These are phyloP conservation scores for Microtus ochrogaster DNA, from an alignment of 2,113 vertebrate species.

Conservation along the genomic window DNA sequence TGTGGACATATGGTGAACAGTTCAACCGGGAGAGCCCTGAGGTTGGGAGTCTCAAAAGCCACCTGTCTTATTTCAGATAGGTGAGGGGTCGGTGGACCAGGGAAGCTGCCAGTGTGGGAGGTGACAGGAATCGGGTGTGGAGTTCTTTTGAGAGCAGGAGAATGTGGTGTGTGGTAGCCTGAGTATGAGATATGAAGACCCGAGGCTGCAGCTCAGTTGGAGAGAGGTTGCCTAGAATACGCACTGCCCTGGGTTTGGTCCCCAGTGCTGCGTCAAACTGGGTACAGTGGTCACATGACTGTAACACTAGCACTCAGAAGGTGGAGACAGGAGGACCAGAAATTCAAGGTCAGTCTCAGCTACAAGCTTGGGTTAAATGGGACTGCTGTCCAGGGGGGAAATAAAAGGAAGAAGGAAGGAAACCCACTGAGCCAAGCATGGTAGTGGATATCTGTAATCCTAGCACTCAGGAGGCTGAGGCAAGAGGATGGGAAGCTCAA, in stretches of 20 bases:
- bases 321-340: neutral
- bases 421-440: neutral
- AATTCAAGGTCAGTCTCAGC: neutral
- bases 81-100: neutral
- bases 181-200: neutral
- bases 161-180: neutral
- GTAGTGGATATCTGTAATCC: neutral
- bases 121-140: neutral
- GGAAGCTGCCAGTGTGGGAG: neutral
- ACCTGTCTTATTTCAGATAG: neutral
- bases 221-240: too few species aligned
- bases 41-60: neutral
- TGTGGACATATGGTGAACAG: neutral
- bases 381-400: rapidly evolving
- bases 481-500: neutral
- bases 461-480: neutral
- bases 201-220: neutral
- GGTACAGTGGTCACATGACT: neutral
- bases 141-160: neutral
- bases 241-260: neutral
- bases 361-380: neutral
- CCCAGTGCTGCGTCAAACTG: neutral
- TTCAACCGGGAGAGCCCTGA: neutral
- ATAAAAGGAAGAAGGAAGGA: neutral
- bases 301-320: neutral